Percentiles rank a stretch among this genome's conserved stretches.
Conservation (phyloP, 2,888 invertebrate genomes). For the Nomada lathburiana region DNA sequence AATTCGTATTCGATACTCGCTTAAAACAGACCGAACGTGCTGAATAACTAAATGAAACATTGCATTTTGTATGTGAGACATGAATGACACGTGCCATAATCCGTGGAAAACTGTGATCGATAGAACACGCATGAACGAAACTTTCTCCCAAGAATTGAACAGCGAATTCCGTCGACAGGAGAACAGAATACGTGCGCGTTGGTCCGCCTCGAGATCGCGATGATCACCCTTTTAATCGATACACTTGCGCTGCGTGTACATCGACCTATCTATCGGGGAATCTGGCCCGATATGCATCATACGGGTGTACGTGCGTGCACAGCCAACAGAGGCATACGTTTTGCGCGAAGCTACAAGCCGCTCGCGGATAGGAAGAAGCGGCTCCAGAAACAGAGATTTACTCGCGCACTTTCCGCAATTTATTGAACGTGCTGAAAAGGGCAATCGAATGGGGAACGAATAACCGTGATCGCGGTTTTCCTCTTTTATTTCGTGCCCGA, state of each 20-base stretch:
- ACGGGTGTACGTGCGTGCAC: constrained; percentile 26
- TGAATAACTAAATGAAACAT: too few relatives aligned
- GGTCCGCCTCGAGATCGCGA: constrained; percentile 33
- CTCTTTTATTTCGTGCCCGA: constrained; percentile 1
- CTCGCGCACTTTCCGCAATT: constrained; percentile 26
- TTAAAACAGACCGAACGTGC: too few relatives aligned
- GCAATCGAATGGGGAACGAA: constrained; percentile 26
- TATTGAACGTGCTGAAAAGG: constrained; percentile 27
- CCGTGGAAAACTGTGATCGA: too few relatives aligned
- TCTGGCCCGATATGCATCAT: constrained; percentile 47
- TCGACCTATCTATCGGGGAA: constrained; percentile 38
- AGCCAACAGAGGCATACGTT: not conserved
- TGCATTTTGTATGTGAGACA: too few relatives aligned
- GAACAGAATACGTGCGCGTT: constrained; percentile 51
- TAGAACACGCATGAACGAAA: too few relatives aligned
- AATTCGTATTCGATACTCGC: too few relatives aligned
- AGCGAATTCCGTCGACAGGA: constrained; percentile 20
- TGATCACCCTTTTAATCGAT: constrained; percentile 51
- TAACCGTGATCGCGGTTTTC: constrained; percentile 28
- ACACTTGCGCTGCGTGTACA: constrained; percentile 44
- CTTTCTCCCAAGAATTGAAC: not conserved
- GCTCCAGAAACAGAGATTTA: constrained; percentile 42
- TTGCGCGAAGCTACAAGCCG: not conserved
- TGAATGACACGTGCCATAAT: too few relatives aligned
- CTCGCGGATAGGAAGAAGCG: constrained; percentile 14